These are phyloP conservation scores for Ephydatia muelleri DNA, from an alignment of 37 sponge, comb jelly and placozoan genomes.

Conservation along the genomic window DNA sequence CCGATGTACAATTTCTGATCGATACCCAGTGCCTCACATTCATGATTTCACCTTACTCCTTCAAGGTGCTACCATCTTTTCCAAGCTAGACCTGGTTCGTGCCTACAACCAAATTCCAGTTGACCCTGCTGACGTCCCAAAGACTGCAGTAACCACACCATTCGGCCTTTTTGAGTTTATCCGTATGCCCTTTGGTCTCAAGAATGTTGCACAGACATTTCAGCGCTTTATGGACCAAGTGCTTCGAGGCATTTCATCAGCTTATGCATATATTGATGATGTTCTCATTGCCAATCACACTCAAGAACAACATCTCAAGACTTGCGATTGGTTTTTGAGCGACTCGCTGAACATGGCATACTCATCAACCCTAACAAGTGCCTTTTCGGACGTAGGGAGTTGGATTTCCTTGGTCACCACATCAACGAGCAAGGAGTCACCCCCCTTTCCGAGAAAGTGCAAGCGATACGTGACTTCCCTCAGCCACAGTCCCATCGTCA, in stretches of 20 bases:
- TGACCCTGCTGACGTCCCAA: constrained; percentile 33
- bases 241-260: constrained; percentile 39
- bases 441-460: constrained; percentile 41
- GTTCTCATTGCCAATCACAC: constrained; percentile 48
- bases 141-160: constrained; percentile 53
- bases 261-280: constrained; percentile 45
- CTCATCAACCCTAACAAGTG: constrained; percentile 59
- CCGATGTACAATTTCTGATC: constrained; percentile 48
- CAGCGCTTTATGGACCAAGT: constrained; percentile 68
- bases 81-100: constrained; percentile 60
- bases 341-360: constrained; percentile 33
- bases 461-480: constrained; percentile 43
- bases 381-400: constrained; percentile 19
- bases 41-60: constrained; percentile 59
- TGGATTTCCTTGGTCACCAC: constrained; percentile 46
- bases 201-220: constrained; percentile 48
- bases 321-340: constrained; percentile 36
- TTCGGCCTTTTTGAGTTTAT: constrained; percentile 68
- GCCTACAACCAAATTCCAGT: constrained; percentile 55
- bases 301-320: constrained; percentile 42
- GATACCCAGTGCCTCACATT: constrained; percentile 73
- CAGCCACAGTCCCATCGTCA: constrained; percentile 49
- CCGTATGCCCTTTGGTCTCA: constrained; percentile 53
- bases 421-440: constrained; percentile 14
- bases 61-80: constrained; percentile 58